Conservation (phyloP, 2,797 vertebrate species). For the Myiotriccus ornatus region DNA sequence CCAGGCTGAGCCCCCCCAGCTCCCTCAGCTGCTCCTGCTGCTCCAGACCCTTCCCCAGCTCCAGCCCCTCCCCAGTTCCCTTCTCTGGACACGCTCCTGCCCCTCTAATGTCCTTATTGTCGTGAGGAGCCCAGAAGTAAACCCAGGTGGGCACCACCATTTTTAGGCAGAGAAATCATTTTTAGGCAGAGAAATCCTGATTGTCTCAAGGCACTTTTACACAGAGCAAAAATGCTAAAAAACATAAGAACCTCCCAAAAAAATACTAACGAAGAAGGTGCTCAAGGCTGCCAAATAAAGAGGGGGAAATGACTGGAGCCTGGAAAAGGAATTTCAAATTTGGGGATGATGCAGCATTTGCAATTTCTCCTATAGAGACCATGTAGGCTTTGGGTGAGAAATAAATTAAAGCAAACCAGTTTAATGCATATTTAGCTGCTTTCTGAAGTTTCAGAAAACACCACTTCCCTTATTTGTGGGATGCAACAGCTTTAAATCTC, state of each 20-base stretch:
- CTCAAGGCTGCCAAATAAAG: not conserved
- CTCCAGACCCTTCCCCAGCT: not conserved
- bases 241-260: accelerated
- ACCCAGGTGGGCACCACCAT: not conserved
- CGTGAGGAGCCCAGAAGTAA: not conserved
- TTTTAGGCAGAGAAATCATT: too few relatives aligned
- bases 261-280: not conserved
- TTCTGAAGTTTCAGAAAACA: not conserved
- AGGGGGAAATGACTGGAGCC: not conserved
- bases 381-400: not conserved
- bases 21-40: not conserved
- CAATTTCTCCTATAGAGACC: not conserved
- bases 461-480: not conserved
- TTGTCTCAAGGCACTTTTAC: not conserved
- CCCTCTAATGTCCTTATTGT: not conserved
- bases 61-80: too few relatives aligned
- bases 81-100: accelerated
- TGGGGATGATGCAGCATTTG: not conserved
- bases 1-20: not conserved
- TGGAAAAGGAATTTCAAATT: not conserved
- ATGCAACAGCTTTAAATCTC: not conserved
- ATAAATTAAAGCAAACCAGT: not conserved
- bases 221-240: not conserved
- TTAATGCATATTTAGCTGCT: not conserved
- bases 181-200: not conserved